Base-by-base conservation (phyloP, 2,888 invertebrate genomes). In the Drymonia ruficornis region DNA sequence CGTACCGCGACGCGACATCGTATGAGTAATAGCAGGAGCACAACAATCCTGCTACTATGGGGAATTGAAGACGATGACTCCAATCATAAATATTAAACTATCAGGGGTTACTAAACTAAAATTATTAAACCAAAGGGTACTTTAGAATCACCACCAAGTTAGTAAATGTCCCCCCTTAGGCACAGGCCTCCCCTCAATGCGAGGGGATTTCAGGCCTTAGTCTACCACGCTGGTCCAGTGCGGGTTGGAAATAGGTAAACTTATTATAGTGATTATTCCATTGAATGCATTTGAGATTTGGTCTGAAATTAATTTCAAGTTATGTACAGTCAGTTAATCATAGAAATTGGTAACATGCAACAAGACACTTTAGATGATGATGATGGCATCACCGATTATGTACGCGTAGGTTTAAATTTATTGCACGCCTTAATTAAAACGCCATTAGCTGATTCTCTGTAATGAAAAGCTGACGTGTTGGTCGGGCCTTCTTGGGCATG, bases 1-100 rank as follows among this genome's bases (percentile, higher is more conserved):
- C 69, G 79, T 81, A 71, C 80, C 78, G 72, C 69, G 74, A 78
- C 73, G 80, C 76, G 80, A 81, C 79, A 81, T 80, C 78, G 81
- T 67, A 75, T 83, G 85, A 86, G 83, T 86, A 83, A 85, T 82
- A 72, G 60, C 55, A 68, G 65, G 61, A 74, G 60, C 68, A 75
- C 72, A 74, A 74, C 72, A 76, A 72, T 70, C 70, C 70, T 69
- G 61, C 56, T 63, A 79, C 77, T 75, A 76, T 76, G 66, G 61
- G 55, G 70, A 72, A 74, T 72, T 64, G 62, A 66, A 80, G 65
- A 74, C 76, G 73, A 76, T 72, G 74, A 74, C 67, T 72, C 67
- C 61, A 59, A 63, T 63, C 56, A 71, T 57, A 49, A 48, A 45
- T 56, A 59, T 46, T 47, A 52, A 16, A 48, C 19, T 12, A n/a